A percentile compares a stretch with the other conserved stretches of the same genome.
Evolutionary conservation across 2,113 vertebrate genomes (phyloP).

Genomic region (Chloroceryle aenea): DNA sequence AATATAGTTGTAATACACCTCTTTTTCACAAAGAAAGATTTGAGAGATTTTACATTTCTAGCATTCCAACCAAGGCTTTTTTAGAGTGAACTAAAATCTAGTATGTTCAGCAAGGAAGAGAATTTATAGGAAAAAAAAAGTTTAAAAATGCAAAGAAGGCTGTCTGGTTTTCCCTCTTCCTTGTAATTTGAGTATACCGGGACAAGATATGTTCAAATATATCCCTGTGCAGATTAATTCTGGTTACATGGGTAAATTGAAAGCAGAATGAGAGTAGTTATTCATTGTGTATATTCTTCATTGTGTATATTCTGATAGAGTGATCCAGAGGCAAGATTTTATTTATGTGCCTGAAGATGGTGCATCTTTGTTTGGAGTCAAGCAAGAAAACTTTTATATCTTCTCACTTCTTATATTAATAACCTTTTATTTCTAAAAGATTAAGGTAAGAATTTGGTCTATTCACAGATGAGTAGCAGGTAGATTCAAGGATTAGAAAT

Average conservation of each 20-base stretch:
- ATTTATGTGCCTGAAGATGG: not conserved
- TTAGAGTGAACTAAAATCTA: not conserved
- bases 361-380: not conserved
- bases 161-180: accelerated
- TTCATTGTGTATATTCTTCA: not conserved
- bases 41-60: not conserved
- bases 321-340: not conserved
- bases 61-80: not conserved
- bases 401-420: not conserved
- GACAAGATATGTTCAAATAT: not conserved
- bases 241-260: not conserved
- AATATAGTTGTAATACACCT: not conserved
- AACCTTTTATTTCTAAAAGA: not conserved
- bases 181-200: not conserved
- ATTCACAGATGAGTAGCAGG: not conserved
- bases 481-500: not conserved
- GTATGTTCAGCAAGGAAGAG: not conserved
- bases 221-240: not conserved
- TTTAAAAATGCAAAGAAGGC: not conserved
- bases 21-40: not conserved
- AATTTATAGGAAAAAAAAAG: not conserved
- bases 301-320: not conserved
- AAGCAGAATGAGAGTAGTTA: not conserved
- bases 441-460: not conserved
- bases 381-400: not conserved